Evolutionary conservation across 2,113 vertebrate genomes (phyloP).

Genomic region (Psilopsiagon aymara): DNA sequence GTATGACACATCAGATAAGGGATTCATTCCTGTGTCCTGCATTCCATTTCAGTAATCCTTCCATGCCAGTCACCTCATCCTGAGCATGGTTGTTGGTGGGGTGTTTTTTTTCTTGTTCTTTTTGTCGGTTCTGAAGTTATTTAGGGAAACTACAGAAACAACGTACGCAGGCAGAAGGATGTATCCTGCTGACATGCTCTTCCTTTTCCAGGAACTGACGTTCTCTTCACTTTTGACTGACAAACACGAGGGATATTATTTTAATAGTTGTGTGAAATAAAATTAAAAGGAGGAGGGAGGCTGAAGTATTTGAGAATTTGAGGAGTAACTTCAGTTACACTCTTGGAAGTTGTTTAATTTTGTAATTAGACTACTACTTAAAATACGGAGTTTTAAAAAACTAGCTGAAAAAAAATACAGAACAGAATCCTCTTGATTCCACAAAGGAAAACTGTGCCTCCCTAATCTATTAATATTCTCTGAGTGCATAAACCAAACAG

Average conservation of each 20-base stretch:
- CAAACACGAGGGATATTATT: not conserved
- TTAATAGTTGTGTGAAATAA: not conserved
- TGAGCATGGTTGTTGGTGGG: not conserved
- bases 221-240: not conserved
- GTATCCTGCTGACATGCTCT: slow-evolving; percentile 59
- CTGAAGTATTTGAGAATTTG: not conserved
- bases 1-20: not conserved
- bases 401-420: not conserved
- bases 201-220: slow-evolving; percentile 67
- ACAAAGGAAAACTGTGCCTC: not conserved
- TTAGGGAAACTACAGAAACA: slow-evolving; percentile 40
- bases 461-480: not conserved
- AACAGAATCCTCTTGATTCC: not conserved
- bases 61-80: not conserved
- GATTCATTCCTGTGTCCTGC: slow-evolving; percentile 2
- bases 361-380: not conserved
- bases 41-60: slow-evolving; percentile 21
- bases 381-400: not conserved
- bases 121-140: slow-evolving; percentile 41
- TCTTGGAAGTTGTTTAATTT: not conserved
- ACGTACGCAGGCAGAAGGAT: not conserved
- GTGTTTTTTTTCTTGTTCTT: not conserved
- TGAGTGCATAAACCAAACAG: not conserved
- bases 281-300: not conserved
- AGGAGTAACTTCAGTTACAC: not conserved